phyloP scores from a whole-genome alignment of 2,113 vertebrate species.

The Phylloscopus whistleri region DNA sequence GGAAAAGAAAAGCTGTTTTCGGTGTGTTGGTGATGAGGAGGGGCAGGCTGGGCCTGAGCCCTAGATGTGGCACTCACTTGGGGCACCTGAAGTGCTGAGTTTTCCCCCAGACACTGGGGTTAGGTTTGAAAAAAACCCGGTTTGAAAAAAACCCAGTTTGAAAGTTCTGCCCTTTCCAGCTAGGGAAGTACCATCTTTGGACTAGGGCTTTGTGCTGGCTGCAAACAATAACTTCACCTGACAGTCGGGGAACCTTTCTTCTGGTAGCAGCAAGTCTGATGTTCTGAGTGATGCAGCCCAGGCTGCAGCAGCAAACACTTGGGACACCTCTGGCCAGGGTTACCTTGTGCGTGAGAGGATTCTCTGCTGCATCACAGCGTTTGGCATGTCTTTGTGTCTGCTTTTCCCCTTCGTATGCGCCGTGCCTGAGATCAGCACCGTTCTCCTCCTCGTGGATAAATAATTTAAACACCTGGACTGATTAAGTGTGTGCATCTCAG shows the following conservation, averaged over 20 bases:
- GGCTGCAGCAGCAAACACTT: neutral
- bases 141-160: neutral
- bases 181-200: neutral
- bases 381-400: neutral
- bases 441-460: neutral
- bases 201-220: neutral
- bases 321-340: neutral
- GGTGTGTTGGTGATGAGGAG: neutral
- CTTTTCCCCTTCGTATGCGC: neutral
- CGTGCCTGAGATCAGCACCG: neutral
- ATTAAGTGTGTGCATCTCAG: neutral
- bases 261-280: neutral
- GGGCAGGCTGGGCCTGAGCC: neutral
- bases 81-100: neutral
- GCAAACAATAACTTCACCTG: neutral
- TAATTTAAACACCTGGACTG: conserved; percentile 54
- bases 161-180: neutral
- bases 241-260: neutral
- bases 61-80: neutral
- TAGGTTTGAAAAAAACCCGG: neutral
- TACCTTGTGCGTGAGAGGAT: neutral
- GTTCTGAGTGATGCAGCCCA: neutral
- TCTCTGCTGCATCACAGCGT: neutral
- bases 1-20: neutral
- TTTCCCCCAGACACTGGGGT: neutral